Evolutionary conservation across 2,888 invertebrate species (phyloP), one percentile per base, ranked within the genome.

Genomic region (Lacanobia wlatinum): DNA sequence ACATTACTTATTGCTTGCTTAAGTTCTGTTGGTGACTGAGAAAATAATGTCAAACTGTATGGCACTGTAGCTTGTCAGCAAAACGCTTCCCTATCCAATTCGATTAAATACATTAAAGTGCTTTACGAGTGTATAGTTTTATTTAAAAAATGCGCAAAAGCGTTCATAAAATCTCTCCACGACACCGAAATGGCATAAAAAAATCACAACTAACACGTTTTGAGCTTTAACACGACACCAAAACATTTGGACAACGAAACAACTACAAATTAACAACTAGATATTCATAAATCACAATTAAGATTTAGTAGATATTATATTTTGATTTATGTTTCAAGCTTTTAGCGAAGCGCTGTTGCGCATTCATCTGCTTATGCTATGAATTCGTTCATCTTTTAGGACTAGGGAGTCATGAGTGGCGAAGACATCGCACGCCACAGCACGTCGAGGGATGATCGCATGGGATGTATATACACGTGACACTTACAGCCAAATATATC

Each of bases 101-200:
- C 50, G 72, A 84, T 82, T 70, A 83, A 71, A 84, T 84, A 88
- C 79, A 85, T 82, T 69, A 58, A 69, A 78, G 88, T 88, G 89
- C 87, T 76, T 83, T 87, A 87, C 77, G 83, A 87, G 88, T 90
- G 87, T 89, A 90, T 87, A 90, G 86, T 88, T 84, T 84, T 84
- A 81, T 88, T 90, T 84, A 86, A 94, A 91, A 94, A 93, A 92
- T 90, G 94, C 95, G 95, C 95, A 96, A 96, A 95, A 94, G 95
- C 96, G 94, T 94, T 94, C 89, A 92, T 91, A 95, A 94, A 93
- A 88, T 89, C 82, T 90, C 84, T 90, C 84, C 92, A 95, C 94
- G 92, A 95, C 95, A 95, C 88, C 92, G 93, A 95, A 95, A 94
- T 88, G 86, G 90, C 90, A 84, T 89, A 91, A 91, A 93, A 91